Percentiles rank a stretch among this genome's conserved stretches.
Evolutionary conservation across 2,797 vertebrate species (phyloP).

Genomic region (Muscicapa comitata): DNA sequence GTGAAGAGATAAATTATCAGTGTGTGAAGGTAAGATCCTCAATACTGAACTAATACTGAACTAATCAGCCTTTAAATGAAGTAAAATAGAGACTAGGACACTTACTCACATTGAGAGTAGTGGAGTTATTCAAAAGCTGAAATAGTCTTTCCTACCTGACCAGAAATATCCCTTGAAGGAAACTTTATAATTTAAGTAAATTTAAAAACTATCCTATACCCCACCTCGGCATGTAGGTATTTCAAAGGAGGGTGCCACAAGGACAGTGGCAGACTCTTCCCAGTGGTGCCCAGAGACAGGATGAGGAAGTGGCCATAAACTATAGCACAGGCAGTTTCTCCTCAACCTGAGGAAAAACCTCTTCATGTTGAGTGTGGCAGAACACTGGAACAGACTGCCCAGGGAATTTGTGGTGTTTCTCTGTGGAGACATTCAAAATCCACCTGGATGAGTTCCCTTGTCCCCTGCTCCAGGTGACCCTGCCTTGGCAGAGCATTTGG

Average conservation of each 20-base stretch:
- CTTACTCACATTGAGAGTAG: neutral
- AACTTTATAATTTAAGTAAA: neutral
- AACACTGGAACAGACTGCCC: neutral
- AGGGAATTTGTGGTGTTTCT: neutral
- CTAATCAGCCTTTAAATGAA: neutral
- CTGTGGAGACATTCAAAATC: neutral
- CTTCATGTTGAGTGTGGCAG: neutral
- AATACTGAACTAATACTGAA: neutral
- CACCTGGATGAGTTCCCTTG: fast-evolving
- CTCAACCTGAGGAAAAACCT: neutral
- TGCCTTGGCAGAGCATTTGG: neutral
- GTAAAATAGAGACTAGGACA: neutral
- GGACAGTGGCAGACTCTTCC: neutral
- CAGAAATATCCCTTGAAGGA: neutral
- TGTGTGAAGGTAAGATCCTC: neutral
- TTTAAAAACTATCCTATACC: neutral
- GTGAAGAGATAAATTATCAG: neutral
- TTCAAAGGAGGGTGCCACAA: neutral
- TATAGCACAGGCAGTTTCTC: neutral
- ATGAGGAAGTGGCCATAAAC: neutral
- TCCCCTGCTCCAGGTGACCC: neutral
- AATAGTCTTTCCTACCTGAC: neutral
- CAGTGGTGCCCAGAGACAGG: neutral
- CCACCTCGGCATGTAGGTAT: neutral
- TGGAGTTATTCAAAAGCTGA: neutral